phyloP scores from a whole-genome alignment of 2,888 invertebrate species.

The Metellina segmentata region DNA sequence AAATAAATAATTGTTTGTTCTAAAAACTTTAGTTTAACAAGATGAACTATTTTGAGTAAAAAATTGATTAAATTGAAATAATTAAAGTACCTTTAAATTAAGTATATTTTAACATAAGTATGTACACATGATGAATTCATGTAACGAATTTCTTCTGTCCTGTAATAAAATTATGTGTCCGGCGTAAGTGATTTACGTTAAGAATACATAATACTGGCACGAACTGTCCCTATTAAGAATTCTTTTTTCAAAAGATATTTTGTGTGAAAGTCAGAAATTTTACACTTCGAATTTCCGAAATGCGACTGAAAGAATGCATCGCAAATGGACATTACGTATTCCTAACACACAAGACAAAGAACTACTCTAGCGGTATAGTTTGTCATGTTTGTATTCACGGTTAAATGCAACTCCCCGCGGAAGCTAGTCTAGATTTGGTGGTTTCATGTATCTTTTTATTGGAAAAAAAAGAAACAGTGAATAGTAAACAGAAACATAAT shows the following conservation, averaged over 20 bases:
- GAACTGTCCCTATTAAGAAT: background rate
- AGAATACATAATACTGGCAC: background rate
- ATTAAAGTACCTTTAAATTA: too few relatives aligned
- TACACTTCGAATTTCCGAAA: background rate
- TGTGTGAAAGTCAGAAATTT: background rate
- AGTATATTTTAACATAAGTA: too few relatives aligned
- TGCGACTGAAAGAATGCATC: background rate
- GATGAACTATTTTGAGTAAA: too few relatives aligned
- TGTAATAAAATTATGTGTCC: too few relatives aligned
- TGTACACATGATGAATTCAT: too few relatives aligned
- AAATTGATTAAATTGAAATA: too few relatives aligned
- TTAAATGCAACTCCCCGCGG: background rate
- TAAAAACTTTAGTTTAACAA: too few relatives aligned
- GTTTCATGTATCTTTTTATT: background rate
- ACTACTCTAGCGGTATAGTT: background rate
- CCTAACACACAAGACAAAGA: background rate
- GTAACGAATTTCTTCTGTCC: too few relatives aligned
- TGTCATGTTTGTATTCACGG: background rate
- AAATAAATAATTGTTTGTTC: too few relatives aligned
- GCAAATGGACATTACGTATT: background rate
- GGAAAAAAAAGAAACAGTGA: background rate
- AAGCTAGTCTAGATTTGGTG: background rate
- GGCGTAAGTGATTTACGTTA: background rate
- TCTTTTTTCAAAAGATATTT: background rate
- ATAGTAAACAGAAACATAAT: too few relatives aligned